Evolutionary conservation across 2,888 invertebrate genomes (phyloP).

Genomic region (Ommatoiulus sabulosus): DNA sequence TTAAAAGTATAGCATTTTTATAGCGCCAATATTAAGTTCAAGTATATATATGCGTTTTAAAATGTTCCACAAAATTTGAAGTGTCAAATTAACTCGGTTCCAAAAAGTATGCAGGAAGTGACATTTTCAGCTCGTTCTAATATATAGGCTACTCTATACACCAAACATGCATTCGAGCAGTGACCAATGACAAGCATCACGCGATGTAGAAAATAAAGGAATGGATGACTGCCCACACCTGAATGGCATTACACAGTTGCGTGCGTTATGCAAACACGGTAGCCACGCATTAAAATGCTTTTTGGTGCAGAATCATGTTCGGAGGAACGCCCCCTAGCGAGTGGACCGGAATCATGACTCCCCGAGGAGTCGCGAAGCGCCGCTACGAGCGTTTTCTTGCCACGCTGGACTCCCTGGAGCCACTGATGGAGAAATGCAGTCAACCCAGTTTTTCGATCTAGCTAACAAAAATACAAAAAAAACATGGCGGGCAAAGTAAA

Average conservation of each 20-base stretch:
- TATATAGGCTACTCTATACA: not conserved
- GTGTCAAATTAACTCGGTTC: too few species aligned
- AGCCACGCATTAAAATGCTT: slow-evolving; percentile 4
- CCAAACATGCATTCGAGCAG: not conserved
- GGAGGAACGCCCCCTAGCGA: slow-evolving; percentile 35
- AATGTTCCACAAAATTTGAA: too few species aligned
- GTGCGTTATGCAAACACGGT: not conserved
- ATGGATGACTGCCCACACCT: not conserved
- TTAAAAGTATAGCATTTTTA: too few species aligned
- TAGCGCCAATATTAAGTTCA: too few species aligned
- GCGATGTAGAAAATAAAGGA: not conserved
- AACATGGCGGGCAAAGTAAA: not conserved
- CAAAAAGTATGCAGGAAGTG: too few species aligned
- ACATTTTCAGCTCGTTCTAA: not conserved
- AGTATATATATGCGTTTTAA: too few species aligned
- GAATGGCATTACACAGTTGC: not conserved
- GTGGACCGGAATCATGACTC: slow-evolving; percentile 15
- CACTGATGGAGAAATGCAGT: slow-evolving; percentile 35
- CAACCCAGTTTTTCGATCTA: slow-evolving; percentile 36
- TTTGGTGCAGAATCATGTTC: not conserved
- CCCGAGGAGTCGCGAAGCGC: not conserved
- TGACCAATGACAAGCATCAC: not conserved
- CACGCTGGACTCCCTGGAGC: not conserved
- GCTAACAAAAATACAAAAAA: not conserved
- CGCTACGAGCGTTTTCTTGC: slow-evolving; percentile 3